Conservation (phyloP, 2,797 vertebrate genomes). For the Karalla daura region DNA sequence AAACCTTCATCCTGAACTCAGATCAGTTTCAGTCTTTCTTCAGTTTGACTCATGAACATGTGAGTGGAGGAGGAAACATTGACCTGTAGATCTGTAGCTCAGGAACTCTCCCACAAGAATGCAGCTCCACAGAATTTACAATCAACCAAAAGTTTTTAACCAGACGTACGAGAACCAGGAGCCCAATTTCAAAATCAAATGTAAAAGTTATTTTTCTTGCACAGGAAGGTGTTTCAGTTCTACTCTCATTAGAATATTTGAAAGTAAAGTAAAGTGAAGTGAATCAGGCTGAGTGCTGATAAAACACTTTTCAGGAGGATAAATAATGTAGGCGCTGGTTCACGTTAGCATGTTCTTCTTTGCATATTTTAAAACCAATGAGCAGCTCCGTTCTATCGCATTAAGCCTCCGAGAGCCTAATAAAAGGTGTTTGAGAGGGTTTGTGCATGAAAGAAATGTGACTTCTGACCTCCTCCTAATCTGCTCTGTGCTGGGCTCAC, state of each 20-base stretch:
- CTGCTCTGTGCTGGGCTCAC: conserved; percentile 64
- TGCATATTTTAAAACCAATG: conserved; percentile 83
- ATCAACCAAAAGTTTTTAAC: conserved; percentile 41
- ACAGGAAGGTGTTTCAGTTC: conserved; percentile 56
- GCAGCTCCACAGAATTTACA: conserved; percentile 43
- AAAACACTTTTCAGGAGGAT: conserved; percentile 78
- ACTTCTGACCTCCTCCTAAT: conserved; percentile 75
- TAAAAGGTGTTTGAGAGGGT: conserved; percentile 71
- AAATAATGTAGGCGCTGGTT: conserved; percentile 81
- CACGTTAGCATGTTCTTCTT: conserved; percentile 80
- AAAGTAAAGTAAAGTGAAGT: conserved; percentile 72
- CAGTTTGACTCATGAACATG: no score
- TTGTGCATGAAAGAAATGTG: conserved; percentile 73
- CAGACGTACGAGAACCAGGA: conserved; percentile 46
- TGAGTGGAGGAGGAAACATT: no score
- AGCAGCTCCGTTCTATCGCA: conserved; percentile 64
- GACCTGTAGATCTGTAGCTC: no score
- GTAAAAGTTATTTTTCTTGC: conserved; percentile 48
- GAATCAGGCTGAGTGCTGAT: conserved; percentile 74
- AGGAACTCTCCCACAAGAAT: conserved; percentile 34
- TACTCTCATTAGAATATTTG: conserved; percentile 71
- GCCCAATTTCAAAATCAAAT: conserved; percentile 54
- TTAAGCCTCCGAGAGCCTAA: conserved; percentile 69
- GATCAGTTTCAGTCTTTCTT: background rate
- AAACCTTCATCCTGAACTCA: no score